Evolutionary conservation across 2,113 vertebrate genomes (phyloP).

Genomic region (Scolopax mira): DNA sequence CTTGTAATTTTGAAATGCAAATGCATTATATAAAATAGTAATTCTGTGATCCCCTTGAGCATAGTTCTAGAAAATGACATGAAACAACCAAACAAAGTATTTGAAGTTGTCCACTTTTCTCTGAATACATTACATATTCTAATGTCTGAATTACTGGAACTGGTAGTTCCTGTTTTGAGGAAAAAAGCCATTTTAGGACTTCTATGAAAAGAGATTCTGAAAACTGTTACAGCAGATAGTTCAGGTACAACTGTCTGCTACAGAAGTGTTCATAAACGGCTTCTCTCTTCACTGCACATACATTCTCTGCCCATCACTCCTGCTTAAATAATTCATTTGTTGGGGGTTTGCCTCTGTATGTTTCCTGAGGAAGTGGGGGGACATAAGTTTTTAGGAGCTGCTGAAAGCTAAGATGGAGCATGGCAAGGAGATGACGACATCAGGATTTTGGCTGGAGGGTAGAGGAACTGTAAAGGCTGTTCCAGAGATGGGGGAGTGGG

Average conservation of each 20-base stretch:
- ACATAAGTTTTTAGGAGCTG: neutral
- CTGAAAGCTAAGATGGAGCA: neutral
- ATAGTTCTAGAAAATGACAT: neutral
- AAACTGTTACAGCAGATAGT: neutral
- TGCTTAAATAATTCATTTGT: neutral
- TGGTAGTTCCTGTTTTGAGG: conserved; percentile 30
- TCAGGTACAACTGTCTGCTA: neutral
- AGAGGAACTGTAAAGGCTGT: neutral
- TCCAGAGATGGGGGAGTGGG: neutral
- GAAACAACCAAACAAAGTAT: neutral
- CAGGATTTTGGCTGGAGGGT: neutral
- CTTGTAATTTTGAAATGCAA: neutral
- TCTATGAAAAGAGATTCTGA: neutral
- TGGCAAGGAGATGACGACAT: neutral
- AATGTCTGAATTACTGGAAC: neutral
- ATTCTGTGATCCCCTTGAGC: neutral
- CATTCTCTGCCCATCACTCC: neutral
- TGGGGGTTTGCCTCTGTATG: neutral
- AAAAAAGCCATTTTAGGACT: neutral
- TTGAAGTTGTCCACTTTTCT: conserved; percentile 5
- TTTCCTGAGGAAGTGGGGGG: neutral
- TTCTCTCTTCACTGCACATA: neutral
- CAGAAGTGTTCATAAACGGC: neutral
- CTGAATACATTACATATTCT: neutral
- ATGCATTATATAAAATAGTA: neutral